These are phyloP conservation scores for Cenopis cana DNA, from an alignment of 2,888 invertebrate genomes.

Conservation along the genomic window DNA sequence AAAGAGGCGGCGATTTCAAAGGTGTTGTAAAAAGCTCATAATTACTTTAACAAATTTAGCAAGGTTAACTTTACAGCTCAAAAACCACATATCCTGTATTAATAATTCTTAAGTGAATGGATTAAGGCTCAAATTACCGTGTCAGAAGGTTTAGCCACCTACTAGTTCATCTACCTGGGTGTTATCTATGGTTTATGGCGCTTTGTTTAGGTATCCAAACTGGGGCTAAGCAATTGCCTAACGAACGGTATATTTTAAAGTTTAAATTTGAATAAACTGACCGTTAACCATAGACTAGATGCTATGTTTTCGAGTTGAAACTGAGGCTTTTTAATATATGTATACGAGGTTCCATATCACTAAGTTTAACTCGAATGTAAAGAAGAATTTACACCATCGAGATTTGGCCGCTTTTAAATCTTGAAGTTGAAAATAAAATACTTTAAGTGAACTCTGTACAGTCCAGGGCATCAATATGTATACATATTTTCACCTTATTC, in stretches of 20 bases:
- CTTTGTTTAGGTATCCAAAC: slow-evolving; percentile 46
- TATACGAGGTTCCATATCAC: too few relatives aligned
- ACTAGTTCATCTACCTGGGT: slow-evolving; percentile 47
- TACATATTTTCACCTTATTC: too few relatives aligned
- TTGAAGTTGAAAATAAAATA: too few relatives aligned
- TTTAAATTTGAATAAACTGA: background rate
- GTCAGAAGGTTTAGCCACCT: background rate
- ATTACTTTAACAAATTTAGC: slow-evolving; percentile 57
- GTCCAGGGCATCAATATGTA: too few relatives aligned
- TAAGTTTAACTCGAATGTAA: too few relatives aligned
- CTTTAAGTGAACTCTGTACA: too few relatives aligned
- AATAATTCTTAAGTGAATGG: slow-evolving; percentile 30
- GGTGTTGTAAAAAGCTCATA: slow-evolving; percentile 67
- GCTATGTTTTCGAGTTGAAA: too few relatives aligned
- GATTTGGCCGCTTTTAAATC: too few relatives aligned
- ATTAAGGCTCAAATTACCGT: slow-evolving; percentile 45
- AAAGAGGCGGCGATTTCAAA: slow-evolving; percentile 66
- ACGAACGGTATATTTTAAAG: slow-evolving; percentile 52
- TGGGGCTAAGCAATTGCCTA: slow-evolving; percentile 47
- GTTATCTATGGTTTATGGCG: slow-evolving; percentile 51
- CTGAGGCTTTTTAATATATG: too few relatives aligned
- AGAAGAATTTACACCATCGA: too few relatives aligned
- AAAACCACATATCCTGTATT: background rate
- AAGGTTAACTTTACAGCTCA: slow-evolving; percentile 32
- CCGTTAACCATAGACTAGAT: slow-evolving; percentile 1